Conservation (phyloP, 2,888 invertebrate species). For the Neocrepidodera transversa region DNA sequence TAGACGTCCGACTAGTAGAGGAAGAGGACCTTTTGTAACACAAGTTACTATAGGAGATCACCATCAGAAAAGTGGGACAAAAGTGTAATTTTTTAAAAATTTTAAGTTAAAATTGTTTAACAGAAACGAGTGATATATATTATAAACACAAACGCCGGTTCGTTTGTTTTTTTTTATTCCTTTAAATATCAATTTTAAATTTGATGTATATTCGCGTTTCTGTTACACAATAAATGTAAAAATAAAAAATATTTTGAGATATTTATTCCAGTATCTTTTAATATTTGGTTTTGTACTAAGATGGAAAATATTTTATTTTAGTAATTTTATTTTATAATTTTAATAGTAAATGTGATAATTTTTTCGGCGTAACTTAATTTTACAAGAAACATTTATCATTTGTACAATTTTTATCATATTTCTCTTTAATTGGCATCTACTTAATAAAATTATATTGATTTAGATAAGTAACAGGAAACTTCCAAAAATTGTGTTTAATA, state of each 20-base stretch:
- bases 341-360: conserved; percentile 4
- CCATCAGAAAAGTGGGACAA: conserved; percentile 56
- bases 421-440: no score
- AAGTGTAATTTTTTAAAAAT: conserved; percentile 45
- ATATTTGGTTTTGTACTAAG: background rate
- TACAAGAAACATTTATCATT: no score
- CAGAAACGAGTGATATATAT: background rate
- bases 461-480: no score
- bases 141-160: no score
- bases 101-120: background rate
- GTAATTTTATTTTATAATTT: conserved; percentile 1
- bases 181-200: background rate
- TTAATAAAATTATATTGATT: no score
- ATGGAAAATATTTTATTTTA: background rate
- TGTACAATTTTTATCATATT: no score
- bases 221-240: background rate
- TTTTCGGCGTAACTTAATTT: background rate
- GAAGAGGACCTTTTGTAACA: conserved; percentile 67
- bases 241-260: background rate
- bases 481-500: no score
- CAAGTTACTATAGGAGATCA: conserved; percentile 69
- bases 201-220: background rate
- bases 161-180: no score
- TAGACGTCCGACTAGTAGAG: conserved; percentile 38
- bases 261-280: background rate